Conservation (phyloP, 2,888 invertebrate species). For the Brachylomia viminalis region DNA sequence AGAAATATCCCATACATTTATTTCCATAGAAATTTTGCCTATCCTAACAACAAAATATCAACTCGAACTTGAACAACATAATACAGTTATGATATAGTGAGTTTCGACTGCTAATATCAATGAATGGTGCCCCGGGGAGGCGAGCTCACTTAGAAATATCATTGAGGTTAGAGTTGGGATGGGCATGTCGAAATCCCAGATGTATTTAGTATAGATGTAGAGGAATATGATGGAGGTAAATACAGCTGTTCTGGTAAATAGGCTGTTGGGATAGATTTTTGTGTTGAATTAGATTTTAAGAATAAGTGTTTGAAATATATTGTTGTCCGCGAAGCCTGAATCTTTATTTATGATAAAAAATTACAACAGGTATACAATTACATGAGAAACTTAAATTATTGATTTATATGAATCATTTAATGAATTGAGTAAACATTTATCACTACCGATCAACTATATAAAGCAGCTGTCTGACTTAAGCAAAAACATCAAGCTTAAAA, state of each 20-base stretch:
- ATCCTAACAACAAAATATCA: slow-evolving; percentile 61
- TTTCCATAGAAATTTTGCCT: slow-evolving; percentile 54
- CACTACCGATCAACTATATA: not conserved
- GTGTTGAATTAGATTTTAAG: slow-evolving; percentile 4
- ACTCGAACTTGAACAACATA: slow-evolving; percentile 64
- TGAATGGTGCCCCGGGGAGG: slow-evolving; percentile 78
- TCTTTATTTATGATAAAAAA: no score
- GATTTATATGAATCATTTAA: not conserved
- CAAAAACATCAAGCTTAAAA: not conserved
- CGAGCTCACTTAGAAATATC: slow-evolving; percentile 70
- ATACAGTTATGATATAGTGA: slow-evolving; percentile 70
- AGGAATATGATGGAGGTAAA: slow-evolving; percentile 58
- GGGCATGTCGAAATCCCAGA: slow-evolving; percentile 62
- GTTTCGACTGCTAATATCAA: slow-evolving; percentile 78
- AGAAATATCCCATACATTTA: slow-evolving; percentile 34
- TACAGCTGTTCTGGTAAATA: slow-evolving; percentile 59
- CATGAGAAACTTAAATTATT: no score
- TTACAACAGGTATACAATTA: no score
- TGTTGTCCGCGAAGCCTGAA: not conserved
- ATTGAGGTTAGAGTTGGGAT: slow-evolving; percentile 70
- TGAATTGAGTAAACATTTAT: not conserved
- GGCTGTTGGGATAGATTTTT: slow-evolving; percentile 14
- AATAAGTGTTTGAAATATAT: not conserved
- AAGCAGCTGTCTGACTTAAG: not conserved
- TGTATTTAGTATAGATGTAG: slow-evolving; percentile 60